Evolutionary conservation across 2,888 invertebrate species (phyloP).

Genomic region (Emmelina monodactyla): DNA sequence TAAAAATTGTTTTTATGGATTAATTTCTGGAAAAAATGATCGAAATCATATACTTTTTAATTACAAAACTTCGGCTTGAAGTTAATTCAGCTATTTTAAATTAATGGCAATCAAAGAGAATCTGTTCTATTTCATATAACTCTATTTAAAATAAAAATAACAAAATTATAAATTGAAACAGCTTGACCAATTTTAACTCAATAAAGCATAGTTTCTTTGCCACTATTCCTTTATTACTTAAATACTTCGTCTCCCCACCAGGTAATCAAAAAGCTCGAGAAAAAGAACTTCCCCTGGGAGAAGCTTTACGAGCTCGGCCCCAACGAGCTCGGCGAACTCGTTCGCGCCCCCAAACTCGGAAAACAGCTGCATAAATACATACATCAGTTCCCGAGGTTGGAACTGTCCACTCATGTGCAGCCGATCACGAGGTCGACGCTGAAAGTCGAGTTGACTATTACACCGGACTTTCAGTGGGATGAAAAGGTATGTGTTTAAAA

Average conservation of each 20-base stretch:
- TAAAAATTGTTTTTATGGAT: too few relatives aligned
- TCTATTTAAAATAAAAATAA: too few relatives aligned
- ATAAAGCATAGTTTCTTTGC: too few relatives aligned
- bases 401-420: slow-evolving; percentile 95
- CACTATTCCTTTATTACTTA: slow-evolving; percentile 1
- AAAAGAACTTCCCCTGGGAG: slow-evolving; percentile 96
- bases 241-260: slow-evolving; percentile 15
- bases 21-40: too few relatives aligned
- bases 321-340: slow-evolving; percentile 94
- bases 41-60: too few relatives aligned
- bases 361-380: slow-evolving; percentile 96
- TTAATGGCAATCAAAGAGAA: too few relatives aligned
- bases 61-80: too few relatives aligned
- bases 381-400: slow-evolving; percentile 96
- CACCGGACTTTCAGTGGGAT: slow-evolving; percentile 99
- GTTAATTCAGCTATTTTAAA: too few relatives aligned
- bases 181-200: too few relatives aligned
- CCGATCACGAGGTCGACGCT: slow-evolving; percentile 95
- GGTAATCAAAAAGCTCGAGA: slow-evolving; percentile 93
- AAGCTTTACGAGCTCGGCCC: slow-evolving; percentile 95
- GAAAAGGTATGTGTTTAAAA: slow-evolving; percentile 75
- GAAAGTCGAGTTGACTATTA: slow-evolving; percentile 94
- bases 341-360: slow-evolving; percentile 86
- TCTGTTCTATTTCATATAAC: too few relatives aligned
- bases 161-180: too few relatives aligned